Base-by-base conservation (phyloP, 2,888 invertebrate genomes). In the Xylota sylvarum region DNA sequence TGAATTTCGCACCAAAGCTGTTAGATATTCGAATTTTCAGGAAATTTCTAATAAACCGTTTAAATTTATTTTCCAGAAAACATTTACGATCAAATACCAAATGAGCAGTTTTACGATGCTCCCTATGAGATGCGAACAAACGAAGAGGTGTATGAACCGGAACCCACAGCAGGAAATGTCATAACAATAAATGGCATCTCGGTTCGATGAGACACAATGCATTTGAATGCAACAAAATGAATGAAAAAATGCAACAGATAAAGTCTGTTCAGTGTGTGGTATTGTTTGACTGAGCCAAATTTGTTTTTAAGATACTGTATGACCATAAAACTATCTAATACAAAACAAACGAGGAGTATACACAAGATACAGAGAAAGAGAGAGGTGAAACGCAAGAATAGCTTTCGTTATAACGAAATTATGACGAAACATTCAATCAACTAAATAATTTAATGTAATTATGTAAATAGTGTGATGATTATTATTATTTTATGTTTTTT, bases 121-220 rank as follows among this genome's bases (percentile, higher is more conserved):
- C 96, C 96, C 0, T 96, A 96, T 91, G 95, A 96, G 90, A 94
- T 94, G 89, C 92, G 93, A 67, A 92, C 93, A 27, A 94, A 94
- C 77, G 94, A 94, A 87, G 94, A 94, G 64, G 94, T 94, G 7
- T 94, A 94, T 90, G 95, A 95, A 89, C 93, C 93, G 1, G 93
- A 93, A 88, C 93, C 93, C 2, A 89, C 91, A 60, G 88, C 90
- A 77, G 90, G 89, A 48, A 93, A 92, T 89, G 95, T 95, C 23
- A 96, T 97, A 89, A 97, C 97, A 55, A 97, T 97, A 89, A 97
- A 97, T 90, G 97, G 97, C 7, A 97, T 97, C 58, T 96, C 97
- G 46, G 97, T 97, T 64, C 95, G 97, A 93, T 97, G 90, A 89
- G 60, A 56, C 9, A n/a, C 37, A n/a, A 12, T 58, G 4, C 9